These are phyloP conservation scores for Ianthella basta DNA, from an alignment of 37 sponge, comb jelly and placozoan species.

Conservation along the genomic window DNA sequence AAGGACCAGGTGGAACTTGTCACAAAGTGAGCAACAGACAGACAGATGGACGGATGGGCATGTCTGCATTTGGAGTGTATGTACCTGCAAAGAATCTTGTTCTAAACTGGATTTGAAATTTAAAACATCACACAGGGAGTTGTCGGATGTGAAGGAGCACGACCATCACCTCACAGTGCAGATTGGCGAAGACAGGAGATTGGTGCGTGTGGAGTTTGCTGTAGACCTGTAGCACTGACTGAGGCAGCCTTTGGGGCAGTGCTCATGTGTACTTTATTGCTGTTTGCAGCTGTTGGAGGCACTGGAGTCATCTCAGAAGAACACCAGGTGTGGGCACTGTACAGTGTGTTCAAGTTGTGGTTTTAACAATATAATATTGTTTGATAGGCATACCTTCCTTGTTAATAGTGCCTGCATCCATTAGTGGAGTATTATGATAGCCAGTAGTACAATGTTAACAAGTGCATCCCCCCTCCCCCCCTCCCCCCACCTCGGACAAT, in stretches of 20 bases:
- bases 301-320: slow-evolving; percentile 87
- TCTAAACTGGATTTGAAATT: too few species aligned
- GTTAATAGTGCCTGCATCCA: background rate
- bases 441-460: too few species aligned
- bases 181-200: slow-evolving; percentile 59
- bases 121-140: too few species aligned
- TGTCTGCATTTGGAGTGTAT: too few species aligned
- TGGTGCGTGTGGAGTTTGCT: slow-evolving; percentile 55
- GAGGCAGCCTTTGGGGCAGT: too few species aligned
- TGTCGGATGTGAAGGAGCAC: slow-evolving; percentile 73
- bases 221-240: too few species aligned
- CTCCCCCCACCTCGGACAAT: background rate
- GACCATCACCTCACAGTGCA: slow-evolving; percentile 68
- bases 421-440: too few species aligned
- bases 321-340: slow-evolving; percentile 65
- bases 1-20: slow-evolving; percentile 68
- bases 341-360: too few species aligned
- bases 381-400: background rate
- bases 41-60: background rate
- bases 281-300: slow-evolving; percentile 70
- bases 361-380: too few species aligned
- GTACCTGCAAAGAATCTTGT: too few species aligned
- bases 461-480: too few species aligned
- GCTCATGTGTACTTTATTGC: too few species aligned
- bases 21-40: slow-evolving; percentile 45